These are phyloP conservation scores for Channa striata DNA, from an alignment of 2,797 vertebrate genomes.

Conservation along the genomic window DNA sequence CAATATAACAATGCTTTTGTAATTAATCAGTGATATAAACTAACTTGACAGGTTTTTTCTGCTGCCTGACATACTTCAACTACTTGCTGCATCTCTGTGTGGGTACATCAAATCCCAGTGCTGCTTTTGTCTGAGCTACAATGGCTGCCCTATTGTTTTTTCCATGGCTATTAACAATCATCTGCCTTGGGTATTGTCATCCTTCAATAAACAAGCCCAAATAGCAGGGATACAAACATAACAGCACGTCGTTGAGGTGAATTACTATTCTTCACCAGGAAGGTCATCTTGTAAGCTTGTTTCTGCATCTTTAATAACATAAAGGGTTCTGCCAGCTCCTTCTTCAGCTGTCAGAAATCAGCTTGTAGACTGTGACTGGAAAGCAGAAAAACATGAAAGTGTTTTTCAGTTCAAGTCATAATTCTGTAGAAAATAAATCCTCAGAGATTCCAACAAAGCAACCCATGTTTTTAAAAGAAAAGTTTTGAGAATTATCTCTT, in stretches of 20 bases:
- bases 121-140: constrained; percentile 61
- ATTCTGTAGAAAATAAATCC: constrained; percentile 42
- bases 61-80: constrained; percentile 61
- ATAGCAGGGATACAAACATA: constrained; percentile 33
- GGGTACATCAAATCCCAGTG: constrained; percentile 34
- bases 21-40: constrained; percentile 68
- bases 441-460: constrained; percentile 42
- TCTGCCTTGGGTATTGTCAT: constrained; percentile 52
- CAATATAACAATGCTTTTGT: constrained; percentile 46
- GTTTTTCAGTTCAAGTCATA: constrained; percentile 31
- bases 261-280: constrained; percentile 46
- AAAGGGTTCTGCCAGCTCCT: constrained; percentile 22
- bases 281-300: constrained; percentile 52
- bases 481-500: constrained; percentile 4
- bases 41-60: constrained; percentile 69
- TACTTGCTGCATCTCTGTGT: constrained; percentile 41
- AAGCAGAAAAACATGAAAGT: constrained; percentile 32
- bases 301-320: constrained; percentile 60
- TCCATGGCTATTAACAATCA: constrained; percentile 54
- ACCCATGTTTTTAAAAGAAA: constrained; percentile 25
- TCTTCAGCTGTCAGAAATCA: constrained; percentile 52
- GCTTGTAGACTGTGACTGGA: constrained; percentile 40
- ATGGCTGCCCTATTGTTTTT: constrained; percentile 32
- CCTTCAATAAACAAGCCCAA: constrained; percentile 52
- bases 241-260: constrained; percentile 42